Evolutionary conservation across 2,888 invertebrate species (phyloP), one percentile per base, ranked within the genome.

Genomic region (Pollenia griseotomentosa): DNA sequence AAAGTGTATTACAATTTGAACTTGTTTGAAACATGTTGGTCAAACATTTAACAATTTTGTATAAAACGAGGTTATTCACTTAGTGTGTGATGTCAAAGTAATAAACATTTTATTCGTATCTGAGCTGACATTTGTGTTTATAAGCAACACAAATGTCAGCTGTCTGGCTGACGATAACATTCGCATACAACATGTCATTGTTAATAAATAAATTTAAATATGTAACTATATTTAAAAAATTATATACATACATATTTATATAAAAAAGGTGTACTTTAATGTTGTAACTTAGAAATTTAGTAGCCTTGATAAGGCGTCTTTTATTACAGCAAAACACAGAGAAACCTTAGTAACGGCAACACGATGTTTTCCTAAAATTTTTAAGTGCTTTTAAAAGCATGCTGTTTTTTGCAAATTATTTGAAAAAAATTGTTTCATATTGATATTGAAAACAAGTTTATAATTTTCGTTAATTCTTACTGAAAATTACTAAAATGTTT

Each of bases 251-350:
- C 10, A 23, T 57, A 10, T 5, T 19, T 57, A 10, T 57, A 9
- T 11, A 66, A 44, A 63, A 16, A 40, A 51, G n/a, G 75, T 51
- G 57, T 73, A 23, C 19, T 73, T 46, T 23, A 63, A 73, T 66
- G 46, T 74, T 79, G 83, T 81, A 75, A 86, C 66, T 80, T 70
- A 83, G 79, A 86, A 78, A 86, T 83, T 61, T 57, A 78, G 55
- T 68, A 81, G 77, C 87, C 87, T 87, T 87, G 87, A 85, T 12
- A 74, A 40, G 19, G 16, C 70, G 77, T 74, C 81, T 86, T 53
- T 70, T 75, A 70, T 86, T 84, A 81, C 88, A 84, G 44, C 68
- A 66, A 48, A 10, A 48, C 46, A 53, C 33, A n/a, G 12, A 63
- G 46, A 61, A 51, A 42, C 11, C 12, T 1, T 57, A 68, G 42